Conservation (phyloP, 1,140 invertebrate species). For the Anastrepha obliqua region DNA sequence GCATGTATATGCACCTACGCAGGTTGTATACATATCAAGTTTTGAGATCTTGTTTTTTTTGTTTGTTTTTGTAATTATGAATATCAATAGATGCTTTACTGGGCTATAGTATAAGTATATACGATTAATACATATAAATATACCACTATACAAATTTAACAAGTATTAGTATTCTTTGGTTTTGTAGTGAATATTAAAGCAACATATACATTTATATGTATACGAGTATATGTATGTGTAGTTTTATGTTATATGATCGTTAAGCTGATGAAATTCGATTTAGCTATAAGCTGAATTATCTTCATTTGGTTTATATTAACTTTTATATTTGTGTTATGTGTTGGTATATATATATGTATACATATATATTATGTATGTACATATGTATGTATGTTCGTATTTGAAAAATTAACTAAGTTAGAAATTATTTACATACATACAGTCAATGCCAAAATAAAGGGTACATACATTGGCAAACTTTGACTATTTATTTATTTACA, state of each 20-base stretch:
- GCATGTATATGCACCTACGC: neutral
- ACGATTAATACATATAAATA: neutral
- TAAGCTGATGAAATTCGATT: too few species aligned
- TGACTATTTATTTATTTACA: too few species aligned
- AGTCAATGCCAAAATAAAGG: too few species aligned
- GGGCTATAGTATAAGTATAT: slow-evolving; percentile 3
- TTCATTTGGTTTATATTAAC: too few species aligned
- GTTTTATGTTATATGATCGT: too few species aligned
- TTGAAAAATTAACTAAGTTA: too few species aligned
- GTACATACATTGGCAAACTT: too few species aligned
- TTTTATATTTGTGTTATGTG: neutral
- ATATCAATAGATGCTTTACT: too few species aligned
- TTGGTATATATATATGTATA: neutral
- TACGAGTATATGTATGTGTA: neutral
- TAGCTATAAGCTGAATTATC: too few species aligned
- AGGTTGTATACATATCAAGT: neutral
- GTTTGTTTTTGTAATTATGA: too few species aligned
- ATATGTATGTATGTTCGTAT: neutral
- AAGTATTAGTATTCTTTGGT: slow-evolving; percentile 9
- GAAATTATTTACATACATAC: too few species aligned
- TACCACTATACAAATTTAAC: slow-evolving; percentile 33
- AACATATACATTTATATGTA: neutral
- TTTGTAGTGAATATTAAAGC: slow-evolving; percentile 38
- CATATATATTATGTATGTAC: neutral
- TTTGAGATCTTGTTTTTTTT: neutral